Evolutionary conservation across 2,888 invertebrate species (phyloP).

Genomic region (Noctua pronuba): DNA sequence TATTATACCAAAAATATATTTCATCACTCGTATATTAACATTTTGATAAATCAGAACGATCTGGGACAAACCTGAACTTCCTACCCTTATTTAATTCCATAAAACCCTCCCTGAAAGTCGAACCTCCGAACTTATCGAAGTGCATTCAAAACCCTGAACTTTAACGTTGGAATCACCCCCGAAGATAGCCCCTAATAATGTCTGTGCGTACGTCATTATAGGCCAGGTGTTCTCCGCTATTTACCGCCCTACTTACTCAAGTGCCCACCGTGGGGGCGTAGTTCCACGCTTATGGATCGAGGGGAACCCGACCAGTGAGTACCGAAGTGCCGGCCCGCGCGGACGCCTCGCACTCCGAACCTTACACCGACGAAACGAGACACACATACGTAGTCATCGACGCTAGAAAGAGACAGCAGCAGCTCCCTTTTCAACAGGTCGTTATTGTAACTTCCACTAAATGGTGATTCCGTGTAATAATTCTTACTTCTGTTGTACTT

Average conservation of each 20-base stretch:
- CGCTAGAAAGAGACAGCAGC: slow-evolving; percentile 81
- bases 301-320: slow-evolving; percentile 82
- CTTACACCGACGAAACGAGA: slow-evolving; percentile 75
- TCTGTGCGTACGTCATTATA: slow-evolving; percentile 77
- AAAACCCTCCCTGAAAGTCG: not conserved
- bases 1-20: not conserved
- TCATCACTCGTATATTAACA: not conserved
- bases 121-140: slow-evolving; percentile 21
- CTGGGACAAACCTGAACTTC: not conserved
- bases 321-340: slow-evolving; percentile 84
- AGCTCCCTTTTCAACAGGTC: slow-evolving; percentile 88
- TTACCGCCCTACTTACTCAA: slow-evolving; percentile 87
- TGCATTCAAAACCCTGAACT: slow-evolving; percentile 56
- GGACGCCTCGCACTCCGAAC: slow-evolving; percentile 80
- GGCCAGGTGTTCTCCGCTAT: slow-evolving; percentile 86
- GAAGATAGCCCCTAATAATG: slow-evolving; percentile 69
- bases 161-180: slow-evolving; percentile 64
- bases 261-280: slow-evolving; percentile 79
- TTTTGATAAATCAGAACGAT: not conserved
- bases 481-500: slow-evolving; percentile 81
- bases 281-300: slow-evolving; percentile 86
- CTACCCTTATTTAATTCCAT: not conserved
- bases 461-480: slow-evolving; percentile 87
- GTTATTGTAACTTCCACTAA: slow-evolving; percentile 87
- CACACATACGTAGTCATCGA: slow-evolving; percentile 74